Conservation (phyloP, 2,888 invertebrate species). For the Bellardia pandia region DNA sequence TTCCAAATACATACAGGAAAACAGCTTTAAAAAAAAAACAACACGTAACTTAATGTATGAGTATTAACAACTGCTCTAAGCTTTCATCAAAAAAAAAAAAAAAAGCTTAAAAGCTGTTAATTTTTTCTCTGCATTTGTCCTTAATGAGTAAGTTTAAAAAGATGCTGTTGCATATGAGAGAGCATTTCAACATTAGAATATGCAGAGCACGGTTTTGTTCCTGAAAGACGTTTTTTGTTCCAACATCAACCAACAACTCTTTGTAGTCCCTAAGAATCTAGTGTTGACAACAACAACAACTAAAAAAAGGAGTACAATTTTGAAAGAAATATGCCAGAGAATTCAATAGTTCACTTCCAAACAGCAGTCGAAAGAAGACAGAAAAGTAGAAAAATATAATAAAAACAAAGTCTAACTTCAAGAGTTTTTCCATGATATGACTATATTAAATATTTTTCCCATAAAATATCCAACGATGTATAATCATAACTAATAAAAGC, state of each 20-base stretch:
- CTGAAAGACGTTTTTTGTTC: conserved; percentile 76
- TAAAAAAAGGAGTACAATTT: conserved; percentile 54
- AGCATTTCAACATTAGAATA: conserved; percentile 31
- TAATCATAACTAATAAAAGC: conserved; percentile 8
- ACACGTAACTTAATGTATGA: background rate
- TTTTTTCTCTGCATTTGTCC: background rate
- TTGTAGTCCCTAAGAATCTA: conserved; percentile 26
- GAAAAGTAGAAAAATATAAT: background rate
- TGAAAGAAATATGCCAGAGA: background rate
- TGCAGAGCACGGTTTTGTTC: conserved; percentile 84
- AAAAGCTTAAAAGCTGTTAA: background rate
- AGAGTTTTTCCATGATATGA: conserved; percentile 4
- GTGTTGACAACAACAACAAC: too few relatives aligned
- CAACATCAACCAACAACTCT: conserved; percentile 44
- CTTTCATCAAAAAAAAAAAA: background rate
- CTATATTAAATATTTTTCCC: background rate
- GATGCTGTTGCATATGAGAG: conserved; percentile 50
- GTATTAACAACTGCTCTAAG: background rate
- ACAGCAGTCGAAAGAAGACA: background rate
- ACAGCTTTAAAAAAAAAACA: background rate
- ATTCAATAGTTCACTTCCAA: conserved; percentile 12
- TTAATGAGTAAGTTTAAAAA: conserved; percentile 15
- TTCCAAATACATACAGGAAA: conserved; percentile 12
- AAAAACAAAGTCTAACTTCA: conserved; percentile 1
- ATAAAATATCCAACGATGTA: background rate